These are phyloP conservation scores for Oxyteleia sp. DNA, from an alignment of 2,888 invertebrate species.

Conservation along the genomic window DNA sequence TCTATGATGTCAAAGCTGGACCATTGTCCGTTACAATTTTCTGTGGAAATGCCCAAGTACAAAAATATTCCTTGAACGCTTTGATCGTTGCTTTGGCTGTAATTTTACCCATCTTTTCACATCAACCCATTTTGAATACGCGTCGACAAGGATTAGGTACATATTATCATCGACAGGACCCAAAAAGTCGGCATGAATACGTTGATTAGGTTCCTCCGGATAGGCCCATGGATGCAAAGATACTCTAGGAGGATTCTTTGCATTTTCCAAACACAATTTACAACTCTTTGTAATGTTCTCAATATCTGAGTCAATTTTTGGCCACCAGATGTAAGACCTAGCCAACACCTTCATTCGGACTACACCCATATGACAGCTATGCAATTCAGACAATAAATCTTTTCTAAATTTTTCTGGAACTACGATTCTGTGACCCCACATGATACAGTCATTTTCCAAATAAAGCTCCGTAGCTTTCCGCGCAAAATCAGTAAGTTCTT, in stretches of 20 bases:
- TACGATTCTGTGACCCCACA: constrained; percentile 40
- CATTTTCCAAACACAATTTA: not conserved
- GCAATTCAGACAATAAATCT: constrained; percentile 35
- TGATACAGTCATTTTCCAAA: constrained; percentile 2
- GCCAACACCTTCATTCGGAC: constrained; percentile 78
- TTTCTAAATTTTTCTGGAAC: constrained; percentile 15
- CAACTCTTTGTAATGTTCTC: constrained; percentile 42
- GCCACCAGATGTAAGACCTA: constrained; percentile 70
- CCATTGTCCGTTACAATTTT: constrained; percentile 75
- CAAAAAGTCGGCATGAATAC: constrained; percentile 67
- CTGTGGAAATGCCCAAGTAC: constrained; percentile 67
- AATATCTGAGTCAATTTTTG: constrained; percentile 76
- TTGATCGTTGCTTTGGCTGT: not conserved
- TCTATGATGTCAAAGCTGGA: constrained; percentile 54
- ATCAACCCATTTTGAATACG: constrained; percentile 72
- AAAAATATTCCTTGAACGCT: constrained; percentile 66
- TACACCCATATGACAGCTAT: constrained; percentile 75
- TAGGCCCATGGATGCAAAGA: not conserved
- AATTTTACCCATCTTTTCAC: constrained; percentile 30
- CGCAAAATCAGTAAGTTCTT: not conserved
- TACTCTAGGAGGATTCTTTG: not conserved
- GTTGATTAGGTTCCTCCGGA: constrained; percentile 41
- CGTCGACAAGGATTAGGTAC: constrained; percentile 72
- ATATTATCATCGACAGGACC: constrained; percentile 66
- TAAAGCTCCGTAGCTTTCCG: not conserved